Base-by-base conservation (phyloP, 2,113 vertebrate species). In the Rhynchomys soricoides region DNA sequence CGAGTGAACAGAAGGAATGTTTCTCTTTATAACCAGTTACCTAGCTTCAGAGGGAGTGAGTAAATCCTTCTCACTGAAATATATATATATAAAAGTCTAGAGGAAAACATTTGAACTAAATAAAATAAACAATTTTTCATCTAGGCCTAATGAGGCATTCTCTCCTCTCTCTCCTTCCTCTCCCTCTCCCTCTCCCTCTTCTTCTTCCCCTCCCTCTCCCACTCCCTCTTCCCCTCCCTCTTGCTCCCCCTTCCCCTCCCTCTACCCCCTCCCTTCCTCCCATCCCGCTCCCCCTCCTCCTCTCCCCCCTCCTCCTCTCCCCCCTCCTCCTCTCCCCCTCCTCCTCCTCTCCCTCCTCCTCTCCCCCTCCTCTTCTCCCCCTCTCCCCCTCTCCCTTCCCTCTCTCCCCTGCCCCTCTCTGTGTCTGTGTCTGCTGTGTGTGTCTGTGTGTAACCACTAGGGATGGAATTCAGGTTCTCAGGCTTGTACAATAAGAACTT, bases 1-100 rank as follows among this genome's bases (percentile, higher is more conserved):
- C 78, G 88, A 73, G 59, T 68, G 79, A 85, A 8, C 29, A 22
- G 26, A 68, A 62, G 50, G 91, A 68, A 91, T 52, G 43, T 90
- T 92, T 95, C 93, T 57, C 68, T 95, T 95, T 86, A 5, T 94
- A 57, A 62, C 11, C 6, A 11, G 15, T 57, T 74, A 82, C 21
- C 7, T 82, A 22, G 6, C 68, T 94, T 96, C 92, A 90, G n/a
- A 93, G 21, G 29, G 87, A 83, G 34, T 68, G 24, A 45, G 19
- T 81, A 88, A 70, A 93, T 15, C 40, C n/a, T 29, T 43, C 7
- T 29, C 17, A 24, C 15, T 83, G n/a, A 62, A 83, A 62, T 83
- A 29, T 3, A 26, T 16, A 59, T 8, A 15, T 29, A 40, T 15
- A 89, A 90, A 96, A 77, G 40, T 43, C 12, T 62, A 1, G 2